A percentile compares a stretch with the other conserved stretches of the same genome.
These are phyloP conservation scores for Nymphicus hollandicus DNA, from an alignment of 2,113 vertebrate species.

Conservation along the genomic window DNA sequence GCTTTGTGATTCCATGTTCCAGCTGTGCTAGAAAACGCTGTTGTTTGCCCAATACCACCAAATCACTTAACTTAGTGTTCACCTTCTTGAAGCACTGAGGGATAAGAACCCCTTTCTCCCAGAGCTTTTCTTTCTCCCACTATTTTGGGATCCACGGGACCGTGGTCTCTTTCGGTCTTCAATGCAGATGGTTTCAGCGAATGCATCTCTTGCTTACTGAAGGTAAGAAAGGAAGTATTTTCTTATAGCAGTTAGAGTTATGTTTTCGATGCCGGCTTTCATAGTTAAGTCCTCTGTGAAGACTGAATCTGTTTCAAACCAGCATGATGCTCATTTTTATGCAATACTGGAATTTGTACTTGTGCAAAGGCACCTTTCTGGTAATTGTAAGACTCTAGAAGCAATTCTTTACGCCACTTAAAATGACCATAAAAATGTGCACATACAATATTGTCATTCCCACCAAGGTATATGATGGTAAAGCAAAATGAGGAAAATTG, in stretches of 20 bases:
- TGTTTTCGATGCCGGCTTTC: not conserved
- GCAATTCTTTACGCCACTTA: not conserved
- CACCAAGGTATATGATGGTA: not conserved
- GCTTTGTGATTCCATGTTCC: accelerated
- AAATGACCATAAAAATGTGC: not conserved
- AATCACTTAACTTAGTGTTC: not conserved
- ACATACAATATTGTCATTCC: not conserved
- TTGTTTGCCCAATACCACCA: not conserved
- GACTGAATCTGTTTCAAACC: not conserved
- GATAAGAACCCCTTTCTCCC: not conserved
- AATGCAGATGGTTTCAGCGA: not conserved
- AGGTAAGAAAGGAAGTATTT: not conserved
- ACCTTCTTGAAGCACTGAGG: not conserved
- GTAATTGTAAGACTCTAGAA: not conserved
- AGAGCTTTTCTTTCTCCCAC: not conserved
- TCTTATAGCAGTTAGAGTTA: not conserved
- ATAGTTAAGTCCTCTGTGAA: not conserved
- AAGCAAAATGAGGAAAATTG: not conserved
- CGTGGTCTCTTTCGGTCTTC: not conserved
- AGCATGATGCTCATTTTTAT: not conserved
- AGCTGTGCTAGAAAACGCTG: not conserved
- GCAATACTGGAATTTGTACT: not conserved
- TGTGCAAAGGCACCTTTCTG: not conserved
- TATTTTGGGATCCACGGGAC: not conserved
- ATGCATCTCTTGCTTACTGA: not conserved